Base-by-base conservation (phyloP, 2,888 invertebrate genomes). In the Eilema sororculum region DNA sequence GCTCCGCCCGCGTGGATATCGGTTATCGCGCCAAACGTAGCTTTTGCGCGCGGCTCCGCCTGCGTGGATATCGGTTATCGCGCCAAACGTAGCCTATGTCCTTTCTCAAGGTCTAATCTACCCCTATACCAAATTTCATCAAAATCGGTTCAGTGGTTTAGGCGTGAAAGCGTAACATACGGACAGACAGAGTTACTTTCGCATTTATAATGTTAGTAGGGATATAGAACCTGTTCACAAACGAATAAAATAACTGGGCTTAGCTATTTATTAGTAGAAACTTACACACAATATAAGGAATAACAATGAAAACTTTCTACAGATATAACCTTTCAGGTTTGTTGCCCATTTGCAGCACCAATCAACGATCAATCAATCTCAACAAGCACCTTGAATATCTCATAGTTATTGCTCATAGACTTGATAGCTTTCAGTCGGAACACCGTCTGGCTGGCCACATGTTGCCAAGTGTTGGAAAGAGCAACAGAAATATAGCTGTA, bases 401-500 rank as follows among this genome's bases (percentile, higher is more conserved):
- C 10, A 41, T 46, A 60, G 67, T 25, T 58, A 66, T 66, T 59
- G 22, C 41, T 41, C 33, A 37, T 41, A 10, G 20, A 62, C 16
- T 62, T 62, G 62, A 62, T 62, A 41, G 62, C 41, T 62, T 62
- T 62, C 24, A 16, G 62, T 24, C 16, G 1, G 62, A 62, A 62
- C 62, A 60, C n/a, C n/a, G 60, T 60, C 60, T n/a, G 30, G 30
- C 60, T n/a, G 30, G 30, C 60, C 30, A 60, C 60, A 62, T 62
- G 62, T 62, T 37, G 33, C 37, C 24, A 24, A n/a, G 37, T 41
- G 28, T 28, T 13, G 2, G 22, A 59, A n/a, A 58, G 8, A 30
- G n/a, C 3, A 20, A 30, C 33, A 37, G 25, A 37, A 10, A 25
- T 41, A 37, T 41, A 25, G 24, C 62, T 41, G 62, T 25, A 37